phyloP scores from a whole-genome alignment of 2,888 invertebrate genomes.

The Hartigia nigra region DNA sequence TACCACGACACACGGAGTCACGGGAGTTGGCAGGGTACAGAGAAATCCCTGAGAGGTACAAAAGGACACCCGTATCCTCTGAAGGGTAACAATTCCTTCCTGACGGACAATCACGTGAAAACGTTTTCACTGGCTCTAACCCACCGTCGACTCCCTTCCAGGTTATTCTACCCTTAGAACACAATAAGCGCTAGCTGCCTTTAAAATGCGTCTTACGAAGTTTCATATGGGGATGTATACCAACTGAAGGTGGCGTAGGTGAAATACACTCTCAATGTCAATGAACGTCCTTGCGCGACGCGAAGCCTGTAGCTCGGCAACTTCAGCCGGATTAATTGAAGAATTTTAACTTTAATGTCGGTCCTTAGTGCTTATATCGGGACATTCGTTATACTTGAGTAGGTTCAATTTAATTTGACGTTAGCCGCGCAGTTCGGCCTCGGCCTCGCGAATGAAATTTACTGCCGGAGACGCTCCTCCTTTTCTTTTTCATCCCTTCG shows the following conservation, averaged over 20 bases:
- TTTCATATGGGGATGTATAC: too few relatives aligned
- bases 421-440: not conserved
- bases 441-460: not conserved
- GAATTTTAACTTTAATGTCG: not conserved
- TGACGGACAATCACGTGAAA: conserved; percentile 21
- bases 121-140: conserved; percentile 11
- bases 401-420: conserved; percentile 3
- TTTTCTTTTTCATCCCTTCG: conserved; percentile 22
- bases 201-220: too few relatives aligned
- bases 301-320: not conserved
- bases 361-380: not conserved
- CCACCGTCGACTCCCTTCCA: not conserved
- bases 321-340: not conserved
- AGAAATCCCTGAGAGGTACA: conserved; percentile 60
- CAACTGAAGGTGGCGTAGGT: not conserved
- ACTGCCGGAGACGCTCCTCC: conserved; percentile 41
- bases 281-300: not conserved
- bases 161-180: not conserved
- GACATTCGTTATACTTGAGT: conserved; percentile 2
- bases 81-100: conserved; percentile 56
- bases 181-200: not conserved
- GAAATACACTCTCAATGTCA: not conserved
- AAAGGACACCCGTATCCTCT: conserved; percentile 60
- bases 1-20: conserved; percentile 26
- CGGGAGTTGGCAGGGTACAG: conserved; percentile 7